Percentiles rank a stretch among this genome's conserved stretches.
These are phyloP conservation scores for Addax nasomaculatus DNA, from an alignment of 2,113 vertebrate genomes.

Conservation along the genomic window DNA sequence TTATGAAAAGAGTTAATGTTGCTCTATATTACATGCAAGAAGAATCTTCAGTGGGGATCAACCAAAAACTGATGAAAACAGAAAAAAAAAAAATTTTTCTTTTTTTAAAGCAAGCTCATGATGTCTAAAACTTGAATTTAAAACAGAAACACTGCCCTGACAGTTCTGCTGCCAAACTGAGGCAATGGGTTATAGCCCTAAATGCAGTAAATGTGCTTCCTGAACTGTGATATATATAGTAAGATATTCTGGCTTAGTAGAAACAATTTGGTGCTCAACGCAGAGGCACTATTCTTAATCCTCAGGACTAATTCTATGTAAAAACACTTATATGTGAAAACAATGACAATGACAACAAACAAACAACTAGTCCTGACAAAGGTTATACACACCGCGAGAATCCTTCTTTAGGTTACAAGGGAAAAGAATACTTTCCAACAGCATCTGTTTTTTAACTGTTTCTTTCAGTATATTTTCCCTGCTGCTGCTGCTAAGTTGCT, in stretches of 20 bases:
- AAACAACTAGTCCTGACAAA: not conserved
- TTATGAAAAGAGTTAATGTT: not conserved
- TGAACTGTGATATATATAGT: not conserved
- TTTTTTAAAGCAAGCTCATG: not conserved
- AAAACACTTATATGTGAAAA: not conserved
- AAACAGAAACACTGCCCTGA: not conserved
- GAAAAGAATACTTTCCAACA: not conserved
- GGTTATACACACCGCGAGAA: not conserved
- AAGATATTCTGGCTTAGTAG: not conserved
- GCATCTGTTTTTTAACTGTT: not conserved
- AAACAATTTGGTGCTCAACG: not conserved
- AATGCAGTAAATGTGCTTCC: not conserved
- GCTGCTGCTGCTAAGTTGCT: not conserved
- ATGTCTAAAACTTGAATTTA: not conserved
- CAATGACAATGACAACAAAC: not conserved
- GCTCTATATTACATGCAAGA: not conserved
- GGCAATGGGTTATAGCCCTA: not conserved
- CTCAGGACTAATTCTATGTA: not conserved
- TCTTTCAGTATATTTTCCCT: not conserved
- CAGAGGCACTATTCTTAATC: not conserved
- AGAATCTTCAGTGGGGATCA: not conserved
- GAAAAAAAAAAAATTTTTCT: not conserved
- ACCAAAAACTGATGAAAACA: not conserved
- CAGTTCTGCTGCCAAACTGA: not conserved
- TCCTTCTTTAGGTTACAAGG: not conserved